Percentiles rank a stretch among this genome's conserved stretches.
These are phyloP conservation scores for Mugil cephalus DNA, from an alignment of 2,113 vertebrate species.

Conservation along the genomic window DNA sequence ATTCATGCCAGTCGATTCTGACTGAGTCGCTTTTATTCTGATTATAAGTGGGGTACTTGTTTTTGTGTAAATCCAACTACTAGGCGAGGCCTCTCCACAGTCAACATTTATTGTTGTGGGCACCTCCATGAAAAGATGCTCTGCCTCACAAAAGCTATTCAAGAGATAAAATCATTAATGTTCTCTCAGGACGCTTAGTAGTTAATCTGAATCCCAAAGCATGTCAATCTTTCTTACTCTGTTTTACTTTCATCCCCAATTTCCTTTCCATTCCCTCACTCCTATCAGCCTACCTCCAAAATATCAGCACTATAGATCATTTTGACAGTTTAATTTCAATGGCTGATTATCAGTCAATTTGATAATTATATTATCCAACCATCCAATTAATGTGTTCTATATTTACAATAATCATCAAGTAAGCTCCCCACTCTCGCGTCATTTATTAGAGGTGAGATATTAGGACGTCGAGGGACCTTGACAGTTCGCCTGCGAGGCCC, in stretches of 20 bases:
- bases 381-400: slow-evolving; percentile 85
- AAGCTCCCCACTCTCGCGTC: slow-evolving; percentile 55
- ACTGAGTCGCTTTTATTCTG: too few relatives aligned
- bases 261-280: slow-evolving; percentile 32
- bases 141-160: too few relatives aligned
- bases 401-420: slow-evolving; percentile 84
- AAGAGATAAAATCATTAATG: background rate
- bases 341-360: slow-evolving; percentile 85
- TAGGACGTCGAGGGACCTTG: slow-evolving; percentile 44
- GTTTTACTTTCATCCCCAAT: slow-evolving; percentile 35
- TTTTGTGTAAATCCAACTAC: too few relatives aligned
- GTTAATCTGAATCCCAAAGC: slow-evolving; percentile 27
- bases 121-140: too few relatives aligned
- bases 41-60: too few relatives aligned
- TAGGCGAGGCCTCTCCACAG: too few relatives aligned
- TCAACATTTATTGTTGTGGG: too few relatives aligned
- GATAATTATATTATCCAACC: slow-evolving; percentile 85
- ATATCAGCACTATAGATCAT: slow-evolving; percentile 82
- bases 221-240: slow-evolving; percentile 55
- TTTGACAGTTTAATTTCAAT: slow-evolving; percentile 85
- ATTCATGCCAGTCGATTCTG: too few relatives aligned
- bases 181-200: background rate
- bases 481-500: slow-evolving; percentile 41
- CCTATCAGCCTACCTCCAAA: slow-evolving; percentile 58
- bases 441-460: slow-evolving; percentile 74